Evolutionary conservation across 2,888 invertebrate genomes (phyloP).

Genomic region (Dicycla oo): DNA sequence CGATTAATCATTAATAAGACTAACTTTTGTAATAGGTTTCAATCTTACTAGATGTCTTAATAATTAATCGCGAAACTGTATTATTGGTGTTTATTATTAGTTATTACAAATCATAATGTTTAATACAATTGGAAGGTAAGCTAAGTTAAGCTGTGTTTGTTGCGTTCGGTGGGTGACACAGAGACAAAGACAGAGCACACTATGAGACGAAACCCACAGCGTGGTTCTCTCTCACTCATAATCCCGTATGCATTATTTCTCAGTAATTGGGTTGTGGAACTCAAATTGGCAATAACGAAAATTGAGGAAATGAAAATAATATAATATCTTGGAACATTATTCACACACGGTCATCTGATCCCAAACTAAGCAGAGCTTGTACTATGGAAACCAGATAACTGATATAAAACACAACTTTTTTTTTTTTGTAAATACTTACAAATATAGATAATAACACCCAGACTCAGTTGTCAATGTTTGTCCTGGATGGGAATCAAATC

Average conservation of each 20-base stretch:
- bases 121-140: not conserved
- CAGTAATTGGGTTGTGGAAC: not conserved
- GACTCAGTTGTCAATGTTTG: no score
- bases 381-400: no score
- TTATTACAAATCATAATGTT: not conserved
- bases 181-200: not conserved
- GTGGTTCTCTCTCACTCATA: not conserved
- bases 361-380: no score
- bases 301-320: not conserved
- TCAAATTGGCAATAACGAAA: slow-evolving; percentile 10
- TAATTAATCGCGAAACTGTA: slow-evolving; percentile 43
- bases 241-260: not conserved
- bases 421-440: no score
- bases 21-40: slow-evolving; percentile 58
- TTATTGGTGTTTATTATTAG: not conserved
- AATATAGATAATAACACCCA: no score
- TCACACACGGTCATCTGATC: no score
- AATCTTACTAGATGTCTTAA: slow-evolving; percentile 48
- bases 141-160: not conserved
- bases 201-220: not conserved
- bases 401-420: no score
- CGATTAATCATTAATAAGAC: slow-evolving; percentile 55
- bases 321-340: no score
- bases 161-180: not conserved
- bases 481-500: no score